A percentile compares a stretch with the other conserved stretches of the same genome.
These are phyloP conservation scores for Ypsolopha scabrella DNA, from an alignment of 2,888 invertebrate species.

Conservation along the genomic window DNA sequence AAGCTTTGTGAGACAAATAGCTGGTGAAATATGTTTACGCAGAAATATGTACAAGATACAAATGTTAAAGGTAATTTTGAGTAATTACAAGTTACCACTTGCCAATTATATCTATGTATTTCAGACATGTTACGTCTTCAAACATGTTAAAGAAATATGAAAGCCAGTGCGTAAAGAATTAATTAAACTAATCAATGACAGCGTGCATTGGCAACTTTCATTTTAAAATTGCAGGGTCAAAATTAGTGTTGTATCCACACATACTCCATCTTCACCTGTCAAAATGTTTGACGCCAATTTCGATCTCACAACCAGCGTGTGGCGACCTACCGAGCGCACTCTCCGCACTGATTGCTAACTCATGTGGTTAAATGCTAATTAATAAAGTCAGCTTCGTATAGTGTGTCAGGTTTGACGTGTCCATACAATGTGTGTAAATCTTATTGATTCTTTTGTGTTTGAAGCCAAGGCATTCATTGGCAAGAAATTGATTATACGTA, in stretches of 20 bases:
- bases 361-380: neutral
- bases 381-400: neutral
- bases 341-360: neutral
- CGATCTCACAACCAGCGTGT: conserved; percentile 8
- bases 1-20: too few species aligned
- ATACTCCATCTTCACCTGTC: conserved; percentile 23
- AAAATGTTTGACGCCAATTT: conserved; percentile 25
- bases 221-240: neutral
- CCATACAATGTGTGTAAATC: neutral
- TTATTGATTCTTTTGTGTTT: too few species aligned
- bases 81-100: too few species aligned
- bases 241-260: neutral
- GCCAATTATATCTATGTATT: neutral
- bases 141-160: neutral
- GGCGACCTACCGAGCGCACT: neutral
- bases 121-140: neutral
- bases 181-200: conserved; percentile 5
- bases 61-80: too few species aligned
- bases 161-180: conserved; percentile 2
- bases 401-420: neutral
- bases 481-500: too few species aligned
- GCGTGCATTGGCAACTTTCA: neutral
- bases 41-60: too few species aligned
- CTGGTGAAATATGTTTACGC: too few species aligned
- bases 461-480: too few species aligned